phyloP scores from a whole-genome alignment of 35 echinoderm and acorn worm species.

The Apostichopus parvimensis region DNA sequence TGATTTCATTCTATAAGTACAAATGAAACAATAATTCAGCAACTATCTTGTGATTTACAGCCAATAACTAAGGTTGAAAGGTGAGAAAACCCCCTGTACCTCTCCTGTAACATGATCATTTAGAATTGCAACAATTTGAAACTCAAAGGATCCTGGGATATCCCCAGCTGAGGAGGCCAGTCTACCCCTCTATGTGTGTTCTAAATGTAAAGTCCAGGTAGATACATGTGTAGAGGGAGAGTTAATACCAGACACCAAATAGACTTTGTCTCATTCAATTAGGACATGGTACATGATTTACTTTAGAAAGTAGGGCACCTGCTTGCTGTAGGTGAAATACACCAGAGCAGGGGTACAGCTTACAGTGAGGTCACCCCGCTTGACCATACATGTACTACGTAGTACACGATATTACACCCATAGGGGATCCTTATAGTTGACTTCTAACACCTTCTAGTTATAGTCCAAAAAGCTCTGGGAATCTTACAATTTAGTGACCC shows the following conservation, averaged over 20 bases:
- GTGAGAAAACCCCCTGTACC: not conserved
- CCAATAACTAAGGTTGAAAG: not conserved
- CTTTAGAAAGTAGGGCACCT: not conserved
- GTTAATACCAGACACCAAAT: not conserved
- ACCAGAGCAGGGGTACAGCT: too few relatives aligned
- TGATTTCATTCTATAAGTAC: not conserved
- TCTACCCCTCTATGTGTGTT: not conserved
- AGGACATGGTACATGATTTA: not conserved
- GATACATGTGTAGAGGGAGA: too few relatives aligned
- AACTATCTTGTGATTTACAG: not conserved
- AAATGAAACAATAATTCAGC: not conserved
- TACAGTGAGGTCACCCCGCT: too few relatives aligned
- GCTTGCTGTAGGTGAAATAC: too few relatives aligned
- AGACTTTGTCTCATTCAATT: not conserved
- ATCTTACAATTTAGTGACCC: too few relatives aligned
- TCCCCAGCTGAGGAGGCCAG: not conserved
- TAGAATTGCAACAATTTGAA: not conserved
- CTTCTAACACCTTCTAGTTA: too few relatives aligned
- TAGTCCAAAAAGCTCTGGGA: too few relatives aligned
- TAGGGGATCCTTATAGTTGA: too few relatives aligned
- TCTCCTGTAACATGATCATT: not conserved
- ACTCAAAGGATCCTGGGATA: not conserved
- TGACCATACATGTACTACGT: too few relatives aligned
- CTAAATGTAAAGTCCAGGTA: not conserved
- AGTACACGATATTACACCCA: too few relatives aligned